These are phyloP conservation scores for Cassiopea andromeda DNA, from an alignment of 30 jellyfish, hydroid and myxozoan genomes.

Conservation along the genomic window DNA sequence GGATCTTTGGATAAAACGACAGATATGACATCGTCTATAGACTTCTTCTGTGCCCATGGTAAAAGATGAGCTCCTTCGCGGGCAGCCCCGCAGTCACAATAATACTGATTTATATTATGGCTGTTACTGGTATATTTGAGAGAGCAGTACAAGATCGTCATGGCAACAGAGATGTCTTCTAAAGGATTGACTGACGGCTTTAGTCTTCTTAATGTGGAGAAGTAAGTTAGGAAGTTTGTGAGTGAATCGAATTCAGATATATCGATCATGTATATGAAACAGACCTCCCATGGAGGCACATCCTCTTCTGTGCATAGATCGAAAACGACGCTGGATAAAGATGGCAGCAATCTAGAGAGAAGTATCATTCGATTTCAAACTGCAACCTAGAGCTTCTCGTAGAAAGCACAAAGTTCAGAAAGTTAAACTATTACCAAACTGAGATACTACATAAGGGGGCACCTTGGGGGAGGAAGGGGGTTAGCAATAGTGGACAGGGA, in stretches of 20 bases:
- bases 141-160: conserved; percentile 51
- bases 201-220: conserved; percentile 40
- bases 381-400: too few relatives aligned
- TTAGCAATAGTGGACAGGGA: too few relatives aligned
- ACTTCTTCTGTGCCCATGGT: conserved; percentile 44
- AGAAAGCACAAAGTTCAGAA: too few relatives aligned
- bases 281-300: conserved; percentile 64
- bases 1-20: conserved; percentile 33
- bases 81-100: conserved; percentile 68
- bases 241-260: background rate
- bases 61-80: conserved; percentile 69
- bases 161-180: conserved; percentile 65
- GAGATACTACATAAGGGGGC: too few relatives aligned
- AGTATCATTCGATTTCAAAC: background rate
- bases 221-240: conserved; percentile 43
- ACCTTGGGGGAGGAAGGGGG: too few relatives aligned
- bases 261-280: conserved; percentile 56
- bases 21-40: conserved; percentile 48
- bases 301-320: conserved; percentile 69
- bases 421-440: too few relatives aligned
- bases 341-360: conserved; percentile 47
- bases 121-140: conserved; percentile 28
- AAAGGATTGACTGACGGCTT: conserved; percentile 36
- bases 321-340: conserved; percentile 49
- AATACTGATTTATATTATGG: conserved; percentile 19